Conservation (phyloP, 2,888 invertebrate species). For the Perizoma flavofasciatum region DNA sequence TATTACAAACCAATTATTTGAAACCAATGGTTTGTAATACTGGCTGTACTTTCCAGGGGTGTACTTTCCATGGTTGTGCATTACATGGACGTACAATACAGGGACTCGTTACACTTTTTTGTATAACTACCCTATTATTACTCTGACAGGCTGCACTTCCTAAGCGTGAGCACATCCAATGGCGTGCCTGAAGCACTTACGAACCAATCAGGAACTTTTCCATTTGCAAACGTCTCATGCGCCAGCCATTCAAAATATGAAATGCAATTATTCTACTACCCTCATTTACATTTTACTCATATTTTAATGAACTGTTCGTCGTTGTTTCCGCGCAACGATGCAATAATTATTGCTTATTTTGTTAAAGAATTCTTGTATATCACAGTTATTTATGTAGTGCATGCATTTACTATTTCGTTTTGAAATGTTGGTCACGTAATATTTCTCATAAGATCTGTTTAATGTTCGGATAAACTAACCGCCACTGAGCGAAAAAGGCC, state of each 20-base stretch:
- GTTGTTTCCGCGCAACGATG: neutral
- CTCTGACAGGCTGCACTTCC: constrained; percentile 12
- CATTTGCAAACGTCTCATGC: no score
- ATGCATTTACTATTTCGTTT: neutral
- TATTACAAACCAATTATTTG: no score
- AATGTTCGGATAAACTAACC: no score
- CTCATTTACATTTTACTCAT: constrained; percentile 10
- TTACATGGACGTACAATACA: no score
- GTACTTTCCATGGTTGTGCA: no score
- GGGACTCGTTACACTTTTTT: no score
- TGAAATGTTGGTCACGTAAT: no score
- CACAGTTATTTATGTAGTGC: neutral
- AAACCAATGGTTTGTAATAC: no score
- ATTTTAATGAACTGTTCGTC: neutral
- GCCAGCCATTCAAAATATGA: constrained; percentile 19
- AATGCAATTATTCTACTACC: constrained; percentile 27
- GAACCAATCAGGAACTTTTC: constrained; percentile 23
- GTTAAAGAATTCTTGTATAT: neutral
- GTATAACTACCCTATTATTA: constrained; percentile 3
- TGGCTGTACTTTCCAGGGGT: no score
- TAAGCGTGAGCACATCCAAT: constrained; percentile 8
- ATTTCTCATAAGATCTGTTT: no score
- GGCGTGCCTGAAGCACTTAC: constrained; percentile 7
- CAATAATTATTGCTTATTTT: neutral
- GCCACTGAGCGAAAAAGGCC: no score